These are phyloP conservation scores for Notodonta ziczac DNA, from an alignment of 2,888 invertebrate species.

Conservation along the genomic window DNA sequence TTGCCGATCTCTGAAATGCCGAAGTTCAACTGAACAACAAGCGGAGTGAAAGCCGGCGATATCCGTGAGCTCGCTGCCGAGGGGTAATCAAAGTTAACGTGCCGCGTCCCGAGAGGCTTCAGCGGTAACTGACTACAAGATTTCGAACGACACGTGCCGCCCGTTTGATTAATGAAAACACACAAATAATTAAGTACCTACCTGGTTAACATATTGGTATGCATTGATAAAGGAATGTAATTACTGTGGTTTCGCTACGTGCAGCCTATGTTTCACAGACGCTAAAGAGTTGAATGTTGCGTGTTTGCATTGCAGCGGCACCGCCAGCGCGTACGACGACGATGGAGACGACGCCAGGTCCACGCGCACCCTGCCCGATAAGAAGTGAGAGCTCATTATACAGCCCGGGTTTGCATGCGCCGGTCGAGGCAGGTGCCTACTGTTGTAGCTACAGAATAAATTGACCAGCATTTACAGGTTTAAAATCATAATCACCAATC, in stretches of 20 bases:
- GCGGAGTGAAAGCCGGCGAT: background rate
- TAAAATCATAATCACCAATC: too few relatives aligned
- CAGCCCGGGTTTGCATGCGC: background rate
- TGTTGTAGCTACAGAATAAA: too few relatives aligned
- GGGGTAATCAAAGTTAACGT: slow-evolving; percentile 8
- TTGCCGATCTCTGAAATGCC: background rate
- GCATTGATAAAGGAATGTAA: too few relatives aligned
- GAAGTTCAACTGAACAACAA: background rate
- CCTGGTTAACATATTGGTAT: background rate
- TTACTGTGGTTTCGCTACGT: too few relatives aligned
- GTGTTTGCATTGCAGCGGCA: slow-evolving; percentile 62
- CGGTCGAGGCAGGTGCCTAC: too few relatives aligned
- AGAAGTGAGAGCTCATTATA: slow-evolving; percentile 62
- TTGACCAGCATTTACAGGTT: too few relatives aligned
- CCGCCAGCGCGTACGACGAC: slow-evolving; percentile 86
- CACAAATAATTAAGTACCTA: background rate
- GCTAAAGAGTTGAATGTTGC: background rate
- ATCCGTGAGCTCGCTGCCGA: background rate
- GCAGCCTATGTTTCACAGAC: too few relatives aligned
- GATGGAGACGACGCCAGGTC: slow-evolving; percentile 89
- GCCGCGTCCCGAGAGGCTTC: background rate
- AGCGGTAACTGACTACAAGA: background rate
- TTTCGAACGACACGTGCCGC: background rate
- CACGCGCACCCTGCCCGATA: slow-evolving; percentile 80
- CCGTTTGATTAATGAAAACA: background rate